Evolutionary conservation across 2,888 invertebrate species (phyloP).

Genomic region (Sinodicranocentrus sp.): DNA sequence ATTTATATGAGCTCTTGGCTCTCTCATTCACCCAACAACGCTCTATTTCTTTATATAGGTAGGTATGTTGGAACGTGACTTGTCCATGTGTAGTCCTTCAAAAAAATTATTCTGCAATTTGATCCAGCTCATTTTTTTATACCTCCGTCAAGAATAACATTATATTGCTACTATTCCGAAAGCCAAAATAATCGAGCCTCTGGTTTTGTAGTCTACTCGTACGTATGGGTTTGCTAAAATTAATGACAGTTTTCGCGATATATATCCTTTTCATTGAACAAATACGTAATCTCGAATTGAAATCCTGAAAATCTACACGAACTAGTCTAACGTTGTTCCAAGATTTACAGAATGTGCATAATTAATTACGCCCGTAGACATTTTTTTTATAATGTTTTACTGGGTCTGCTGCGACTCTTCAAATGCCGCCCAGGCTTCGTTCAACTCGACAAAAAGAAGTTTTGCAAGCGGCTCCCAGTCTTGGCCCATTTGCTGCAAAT

Average conservation of each 20-base stretch:
- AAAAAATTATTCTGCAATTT: background rate
- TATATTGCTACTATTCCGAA: background rate
- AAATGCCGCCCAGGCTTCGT: constrained; percentile 99
- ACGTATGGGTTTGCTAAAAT: background rate
- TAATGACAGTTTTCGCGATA: background rate
- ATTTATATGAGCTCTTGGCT: background rate
- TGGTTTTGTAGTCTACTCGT: background rate
- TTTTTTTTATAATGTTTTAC: background rate
- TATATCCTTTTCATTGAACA: constrained; percentile 1
- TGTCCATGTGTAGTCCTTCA: background rate
- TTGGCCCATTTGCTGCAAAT: constrained; percentile 92
- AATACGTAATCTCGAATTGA: constrained; percentile 26
- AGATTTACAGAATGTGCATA: background rate
- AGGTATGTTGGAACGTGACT: background rate
- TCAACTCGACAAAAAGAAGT: constrained; percentile 98
- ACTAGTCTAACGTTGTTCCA: background rate
- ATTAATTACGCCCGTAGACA: too few relatives aligned
- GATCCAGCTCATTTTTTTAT: background rate
- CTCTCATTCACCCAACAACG: background rate
- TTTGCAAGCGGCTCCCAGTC: constrained; percentile 96
- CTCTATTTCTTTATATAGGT: background rate
- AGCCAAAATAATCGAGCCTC: constrained; percentile 45
- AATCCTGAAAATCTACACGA: background rate
- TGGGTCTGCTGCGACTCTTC: constrained; percentile 80
- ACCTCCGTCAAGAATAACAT: background rate